These are phyloP conservation scores for Crambe crambe DNA, from an alignment of 37 sponge, comb jelly and placozoan genomes.

Conservation along the genomic window DNA sequence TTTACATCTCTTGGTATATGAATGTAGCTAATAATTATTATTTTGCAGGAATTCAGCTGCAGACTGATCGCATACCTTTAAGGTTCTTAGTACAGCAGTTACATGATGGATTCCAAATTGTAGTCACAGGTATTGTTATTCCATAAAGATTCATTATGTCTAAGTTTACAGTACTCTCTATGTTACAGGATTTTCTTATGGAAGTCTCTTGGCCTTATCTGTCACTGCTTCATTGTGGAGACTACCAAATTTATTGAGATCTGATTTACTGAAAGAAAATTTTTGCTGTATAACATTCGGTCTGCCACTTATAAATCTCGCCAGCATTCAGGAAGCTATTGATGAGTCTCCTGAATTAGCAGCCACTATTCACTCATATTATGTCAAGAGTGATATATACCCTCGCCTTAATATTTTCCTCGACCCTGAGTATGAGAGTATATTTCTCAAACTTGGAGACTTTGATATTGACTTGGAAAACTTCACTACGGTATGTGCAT, in stretches of 20 bases:
- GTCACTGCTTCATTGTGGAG: slow-evolving; percentile 1
- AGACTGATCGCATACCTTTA: background rate
- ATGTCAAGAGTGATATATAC: background rate
- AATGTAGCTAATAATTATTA: background rate
- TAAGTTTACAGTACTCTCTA: no score
- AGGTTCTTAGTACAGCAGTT: slow-evolving; percentile 8
- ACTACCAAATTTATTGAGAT: background rate
- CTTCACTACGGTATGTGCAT: no score
- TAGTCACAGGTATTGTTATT: slow-evolving; percentile 30
- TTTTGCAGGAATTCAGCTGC: slow-evolving; percentile 1
- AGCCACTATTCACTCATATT: slow-evolving; percentile 12
- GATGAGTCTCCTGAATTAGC: slow-evolving; percentile 2
- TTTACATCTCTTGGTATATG: no score
- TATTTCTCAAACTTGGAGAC: background rate
- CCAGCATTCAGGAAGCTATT: background rate
- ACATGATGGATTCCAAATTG: background rate
- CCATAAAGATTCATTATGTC: no score
- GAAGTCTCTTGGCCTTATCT: slow-evolving; percentile 2
- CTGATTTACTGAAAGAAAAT: slow-evolving; percentile 3
- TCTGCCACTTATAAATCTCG: slow-evolving; percentile 11
- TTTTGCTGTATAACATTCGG: slow-evolving; percentile 20
- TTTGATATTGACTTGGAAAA: background rate
- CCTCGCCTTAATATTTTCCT: background rate
- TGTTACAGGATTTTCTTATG: slow-evolving; percentile 33
- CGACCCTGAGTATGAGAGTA: background rate